Percentiles rank a stretch among this genome's conserved stretches.
These are phyloP conservation scores for Diadophis punctatus DNA, from an alignment of 2,113 vertebrate genomes.

Conservation along the genomic window DNA sequence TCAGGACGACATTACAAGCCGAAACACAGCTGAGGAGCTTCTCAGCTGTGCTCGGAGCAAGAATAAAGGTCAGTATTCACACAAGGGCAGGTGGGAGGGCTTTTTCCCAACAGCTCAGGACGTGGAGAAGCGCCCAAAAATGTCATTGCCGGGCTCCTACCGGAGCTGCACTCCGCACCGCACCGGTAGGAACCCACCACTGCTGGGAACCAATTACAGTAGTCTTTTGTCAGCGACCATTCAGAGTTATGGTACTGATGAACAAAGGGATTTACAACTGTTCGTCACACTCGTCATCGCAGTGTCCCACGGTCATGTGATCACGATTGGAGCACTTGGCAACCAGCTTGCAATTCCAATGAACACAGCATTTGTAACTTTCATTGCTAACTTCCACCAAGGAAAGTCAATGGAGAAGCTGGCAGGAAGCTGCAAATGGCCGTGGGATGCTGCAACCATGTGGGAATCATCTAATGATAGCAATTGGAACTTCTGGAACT, in stretches of 20 bases:
- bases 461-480: not conserved
- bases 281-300: not conserved
- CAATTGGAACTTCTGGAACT: not conserved
- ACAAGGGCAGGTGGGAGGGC: no score
- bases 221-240: not conserved
- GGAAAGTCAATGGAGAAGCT: not conserved
- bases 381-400: not conserved
- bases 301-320: not conserved
- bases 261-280: not conserved
- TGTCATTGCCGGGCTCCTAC: no score
- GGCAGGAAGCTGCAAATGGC: not conserved
- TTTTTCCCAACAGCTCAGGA: no score
- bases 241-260: not conserved
- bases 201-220: no score
- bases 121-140: no score
- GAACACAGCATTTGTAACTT: not conserved
- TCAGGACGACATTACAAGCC: no score
- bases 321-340: not conserved
- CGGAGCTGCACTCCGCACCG: no score
- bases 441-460: not conserved
- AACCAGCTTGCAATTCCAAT: not conserved
- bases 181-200: no score
- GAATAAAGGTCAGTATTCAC: no score
- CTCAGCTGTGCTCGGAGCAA: no score
- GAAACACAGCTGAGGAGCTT: no score